phyloP scores from a whole-genome alignment of 2,797 vertebrate genomes.

The Australoheros facetus region DNA sequence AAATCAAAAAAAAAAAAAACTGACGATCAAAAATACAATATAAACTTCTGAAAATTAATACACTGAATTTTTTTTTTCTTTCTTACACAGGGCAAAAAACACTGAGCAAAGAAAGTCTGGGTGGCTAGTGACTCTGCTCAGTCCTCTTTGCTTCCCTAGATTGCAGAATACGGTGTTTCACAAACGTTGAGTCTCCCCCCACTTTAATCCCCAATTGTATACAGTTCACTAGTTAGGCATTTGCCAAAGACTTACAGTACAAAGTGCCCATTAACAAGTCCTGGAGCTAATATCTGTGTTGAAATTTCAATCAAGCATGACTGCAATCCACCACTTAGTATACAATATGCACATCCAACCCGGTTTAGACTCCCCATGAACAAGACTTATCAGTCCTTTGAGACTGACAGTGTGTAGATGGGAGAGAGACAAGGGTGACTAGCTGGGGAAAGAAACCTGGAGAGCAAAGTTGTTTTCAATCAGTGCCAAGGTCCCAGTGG shows the following conservation, averaged over 20 bases:
- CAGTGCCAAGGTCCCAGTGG: slow-evolving; percentile 34
- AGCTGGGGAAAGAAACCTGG: not conserved
- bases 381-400: slow-evolving; percentile 32
- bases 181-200: slow-evolving; percentile 49
- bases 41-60: slow-evolving; percentile 82
- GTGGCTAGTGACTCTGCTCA: slow-evolving; percentile 63
- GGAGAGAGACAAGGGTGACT: slow-evolving; percentile 9
- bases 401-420: slow-evolving; percentile 39
- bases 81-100: slow-evolving; percentile 73
- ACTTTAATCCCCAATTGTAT: slow-evolving; percentile 45
- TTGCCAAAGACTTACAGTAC: slow-evolving; percentile 69
- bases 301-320: slow-evolving; percentile 61
- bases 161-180: slow-evolving; percentile 67
- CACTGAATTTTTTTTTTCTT: slow-evolving; percentile 65
- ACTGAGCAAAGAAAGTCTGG: slow-evolving; percentile 69
- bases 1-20: slow-evolving; percentile 62
- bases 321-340: slow-evolving; percentile 61
- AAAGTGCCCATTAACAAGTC: slow-evolving; percentile 70
- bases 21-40: slow-evolving; percentile 81
- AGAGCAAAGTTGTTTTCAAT: slow-evolving; percentile 25
- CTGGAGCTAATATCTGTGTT: slow-evolving; percentile 63
- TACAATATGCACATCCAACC: slow-evolving; percentile 35
- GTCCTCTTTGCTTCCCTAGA: slow-evolving; percentile 63
- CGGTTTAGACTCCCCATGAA: slow-evolving; percentile 27
- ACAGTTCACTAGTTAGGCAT: slow-evolving; percentile 70